Percentiles rank a stretch among this genome's conserved stretches.
phyloP scores from a whole-genome alignment of 1,140 invertebrate genomes.

The Stenopsyche tienmushanensis region DNA sequence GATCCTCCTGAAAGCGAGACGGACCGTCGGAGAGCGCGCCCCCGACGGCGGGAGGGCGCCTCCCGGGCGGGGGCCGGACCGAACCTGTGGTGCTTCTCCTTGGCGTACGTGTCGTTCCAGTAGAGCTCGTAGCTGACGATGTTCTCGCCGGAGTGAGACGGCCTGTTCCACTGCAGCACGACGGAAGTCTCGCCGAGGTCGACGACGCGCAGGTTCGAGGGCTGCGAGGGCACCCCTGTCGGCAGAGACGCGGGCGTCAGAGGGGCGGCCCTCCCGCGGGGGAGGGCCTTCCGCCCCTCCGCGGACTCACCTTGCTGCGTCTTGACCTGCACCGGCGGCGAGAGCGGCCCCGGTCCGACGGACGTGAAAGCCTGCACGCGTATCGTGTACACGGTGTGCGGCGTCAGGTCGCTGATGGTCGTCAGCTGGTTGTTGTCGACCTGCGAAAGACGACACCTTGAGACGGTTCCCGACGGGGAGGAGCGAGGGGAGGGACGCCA shows the following conservation, averaged over 20 bases:
- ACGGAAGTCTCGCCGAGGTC: slow-evolving; percentile 82
- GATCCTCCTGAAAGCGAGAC: slow-evolving; percentile 68
- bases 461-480: neutral
- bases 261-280: neutral
- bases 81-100: slow-evolving; percentile 73
- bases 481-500: neutral
- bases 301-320: slow-evolving; percentile 96
- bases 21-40: no score
- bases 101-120: slow-evolving; percentile 95
- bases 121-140: slow-evolving; percentile 95
- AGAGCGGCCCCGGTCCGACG: slow-evolving; percentile 87
- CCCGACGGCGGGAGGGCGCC: no score
- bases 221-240: slow-evolving; percentile 90
- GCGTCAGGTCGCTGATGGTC: slow-evolving; percentile 86
- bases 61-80: no score
- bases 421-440: slow-evolving; percentile 88
- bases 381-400: slow-evolving; percentile 89
- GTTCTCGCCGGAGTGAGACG: slow-evolving; percentile 85
- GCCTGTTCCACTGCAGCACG: slow-evolving; percentile 85
- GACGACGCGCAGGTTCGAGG: slow-evolving; percentile 80
- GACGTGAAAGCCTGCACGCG: slow-evolving; percentile 88
- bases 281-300: no score
- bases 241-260: slow-evolving; percentile 35
- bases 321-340: slow-evolving; percentile 93
- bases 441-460: slow-evolving; percentile 38